These are phyloP conservation scores for Selenia dentaria DNA, from an alignment of 2,888 invertebrate genomes.

Conservation along the genomic window DNA sequence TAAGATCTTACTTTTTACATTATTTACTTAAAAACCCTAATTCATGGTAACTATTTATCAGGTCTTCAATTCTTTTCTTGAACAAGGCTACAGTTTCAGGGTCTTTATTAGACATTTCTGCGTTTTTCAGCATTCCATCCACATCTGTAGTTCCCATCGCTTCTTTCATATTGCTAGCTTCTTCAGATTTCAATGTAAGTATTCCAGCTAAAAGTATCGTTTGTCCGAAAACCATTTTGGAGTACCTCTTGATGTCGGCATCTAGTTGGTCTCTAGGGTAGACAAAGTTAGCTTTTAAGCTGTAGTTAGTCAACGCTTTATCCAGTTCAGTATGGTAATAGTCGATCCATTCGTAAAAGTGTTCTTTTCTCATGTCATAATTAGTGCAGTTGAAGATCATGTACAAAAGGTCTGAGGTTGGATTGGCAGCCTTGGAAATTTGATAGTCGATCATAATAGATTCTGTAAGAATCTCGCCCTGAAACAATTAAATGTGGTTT, in stretches of 20 bases:
- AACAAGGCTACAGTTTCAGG: constrained; percentile 13
- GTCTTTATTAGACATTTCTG: neutral
- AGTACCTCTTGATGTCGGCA: constrained; percentile 40
- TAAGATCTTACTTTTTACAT: too few species aligned
- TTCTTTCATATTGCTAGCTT: constrained; percentile 29
- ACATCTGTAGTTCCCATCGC: constrained; percentile 15
- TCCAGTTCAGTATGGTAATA: constrained; percentile 42
- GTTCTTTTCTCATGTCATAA: constrained; percentile 33
- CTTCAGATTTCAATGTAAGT: constrained; percentile 32
- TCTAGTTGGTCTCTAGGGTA: constrained; percentile 44
- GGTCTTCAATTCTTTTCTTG: constrained; percentile 30
- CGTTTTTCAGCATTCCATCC: neutral
- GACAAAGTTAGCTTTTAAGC: constrained; percentile 36
- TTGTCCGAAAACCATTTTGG: constrained; percentile 27
- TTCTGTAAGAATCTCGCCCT: constrained; percentile 33
- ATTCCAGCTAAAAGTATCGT: constrained; percentile 29
- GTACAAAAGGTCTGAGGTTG: constrained; percentile 41
- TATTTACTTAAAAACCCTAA: constrained; percentile 7
- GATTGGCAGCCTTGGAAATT: constrained; percentile 33
- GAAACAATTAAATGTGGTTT: constrained; percentile 21
- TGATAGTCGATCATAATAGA: constrained; percentile 50
- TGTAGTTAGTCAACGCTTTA: constrained; percentile 33
- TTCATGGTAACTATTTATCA: constrained; percentile 28
- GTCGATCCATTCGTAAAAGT: constrained; percentile 43
- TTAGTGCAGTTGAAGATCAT: constrained; percentile 46